Evolutionary conservation across 30 jellyfish, hydroid and myxozoan genomes (phyloP), one percentile per base, ranked within the genome.

Genomic region (Morbakka virulenta): DNA sequence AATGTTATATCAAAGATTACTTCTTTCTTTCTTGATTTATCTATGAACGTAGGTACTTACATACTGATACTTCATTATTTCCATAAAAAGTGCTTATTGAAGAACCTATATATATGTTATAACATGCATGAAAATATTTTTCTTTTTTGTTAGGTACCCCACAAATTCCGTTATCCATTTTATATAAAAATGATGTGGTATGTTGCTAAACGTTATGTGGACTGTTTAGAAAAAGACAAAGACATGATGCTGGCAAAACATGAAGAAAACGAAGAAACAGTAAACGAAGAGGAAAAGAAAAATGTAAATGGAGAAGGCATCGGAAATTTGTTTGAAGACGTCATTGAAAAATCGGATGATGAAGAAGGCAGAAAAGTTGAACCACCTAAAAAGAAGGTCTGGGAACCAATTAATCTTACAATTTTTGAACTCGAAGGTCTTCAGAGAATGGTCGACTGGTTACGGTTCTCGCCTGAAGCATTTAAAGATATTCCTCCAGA

Each of bases 101-200:
- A n/a, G n/a, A n/a, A n/a, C n/a, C n/a, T n/a, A n/a, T n/a, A n/a
- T n/a, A n/a, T n/a, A n/a, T n/a, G n/a, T n/a, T n/a, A n/a, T n/a
- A n/a, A n/a, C n/a, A n/a, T n/a, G n/a, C n/a, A n/a, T n/a, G n/a
- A n/a, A n/a, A n/a, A n/a, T n/a, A 48, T 11, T 31, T 34, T 49
- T 20, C 3, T 64, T 11, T 30, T 73, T 50, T 27, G 75, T 22
- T 34, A 92, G 98, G 98, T 92, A 26, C 98, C 98, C 4, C 75
- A 82, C 31, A 82, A 85, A 4, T 82, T 92, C 32, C 79, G 98
- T 17, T 92, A 65, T 85, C 98, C 98, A 24, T 92, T 92, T 76
- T 92, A 86, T 35, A 80, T 96, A 0, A 95, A 84, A 69, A 86
- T 92, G 12, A 94, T 76, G 32, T 92, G 98, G 98, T 92, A 92